Percentiles rank a stretch among this genome's conserved stretches.
These are phyloP conservation scores for Halictus quadricinctus DNA, from an alignment of 2,888 invertebrate species.

Conservation along the genomic window DNA sequence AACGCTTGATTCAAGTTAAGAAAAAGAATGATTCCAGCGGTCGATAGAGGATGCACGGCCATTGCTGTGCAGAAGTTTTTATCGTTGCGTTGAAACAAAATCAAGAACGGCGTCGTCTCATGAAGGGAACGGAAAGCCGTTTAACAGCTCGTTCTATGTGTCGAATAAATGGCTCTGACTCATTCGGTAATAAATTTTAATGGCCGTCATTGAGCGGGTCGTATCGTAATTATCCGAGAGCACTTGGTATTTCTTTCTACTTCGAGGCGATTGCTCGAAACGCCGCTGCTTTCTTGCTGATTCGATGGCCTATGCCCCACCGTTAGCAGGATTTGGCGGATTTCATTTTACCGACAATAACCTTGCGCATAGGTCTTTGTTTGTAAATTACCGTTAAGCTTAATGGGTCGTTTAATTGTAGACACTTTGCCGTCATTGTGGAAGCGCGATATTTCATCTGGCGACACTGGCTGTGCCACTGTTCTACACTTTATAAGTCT, in stretches of 20 bases:
- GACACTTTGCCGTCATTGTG: neutral
- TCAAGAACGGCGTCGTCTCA: neutral
- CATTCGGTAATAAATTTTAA: constrained; percentile 61
- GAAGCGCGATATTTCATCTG: neutral
- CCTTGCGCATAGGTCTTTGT: neutral
- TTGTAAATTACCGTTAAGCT: neutral
- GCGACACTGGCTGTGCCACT: no score
- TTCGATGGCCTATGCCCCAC: neutral
- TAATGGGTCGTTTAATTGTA: neutral
- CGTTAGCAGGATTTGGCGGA: neutral
- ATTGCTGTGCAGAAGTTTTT: neutral
- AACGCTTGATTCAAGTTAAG: neutral
- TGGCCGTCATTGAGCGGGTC: constrained; percentile 44
- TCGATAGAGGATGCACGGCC: neutral
- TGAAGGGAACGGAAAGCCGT: constrained; percentile 29
- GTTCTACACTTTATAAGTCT: no score
- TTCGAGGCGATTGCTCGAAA: constrained; percentile 29
- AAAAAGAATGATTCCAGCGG: neutral
- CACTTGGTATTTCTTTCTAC: constrained; percentile 55
- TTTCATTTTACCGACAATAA: neutral
- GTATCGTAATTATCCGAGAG: constrained; percentile 56
- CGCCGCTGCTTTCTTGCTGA: neutral
- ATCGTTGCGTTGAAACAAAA: neutral
- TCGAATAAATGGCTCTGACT: constrained; percentile 52
- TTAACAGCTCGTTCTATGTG: constrained; percentile 41